Evolutionary conservation across 2,888 invertebrate species (phyloP), one percentile per base, ranked within the genome.

Genomic region (Rhingia rostrata): DNA sequence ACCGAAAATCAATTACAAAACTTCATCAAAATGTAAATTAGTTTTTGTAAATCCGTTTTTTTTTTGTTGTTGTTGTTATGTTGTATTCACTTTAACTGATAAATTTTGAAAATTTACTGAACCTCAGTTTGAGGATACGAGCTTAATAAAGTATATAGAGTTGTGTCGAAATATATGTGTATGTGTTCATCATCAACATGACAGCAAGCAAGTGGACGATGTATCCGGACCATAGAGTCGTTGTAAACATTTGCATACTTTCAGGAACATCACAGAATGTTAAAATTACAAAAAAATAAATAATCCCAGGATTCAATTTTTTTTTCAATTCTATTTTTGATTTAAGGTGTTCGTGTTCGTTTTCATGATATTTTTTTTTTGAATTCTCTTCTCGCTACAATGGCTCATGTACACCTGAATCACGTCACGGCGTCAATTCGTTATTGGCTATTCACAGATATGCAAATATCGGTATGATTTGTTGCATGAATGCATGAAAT

Each of bases 1-100:
- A 43, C 32, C 33, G 43, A 33, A 43, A 43, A 43, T 33, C 33
- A 12, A 60, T 60, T 43, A 33, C 7, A 33, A 45, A 60, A 60
- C 30, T 64, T 64, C 56, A 74, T 74, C 47, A 64, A 74, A 74
- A 74, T 74, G 74, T 49, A 74, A 74, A 64, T 73, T 54, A 47
- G 41, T 41, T 10, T 30, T 4, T 10, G 4, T 10, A 4, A n/a
- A 30, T 37, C 14, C 39, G 43, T 63, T 49, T 47, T 49, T 12
- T 32, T 14, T 14, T 30, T 30, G 22, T 32, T 54, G 7, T 39
- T n/a, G 12, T 61, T n/a, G n/a, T n/a, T n/a, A n/a, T n/a, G n/a
- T n/a, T 72, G 41, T 22, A 12, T 61, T 64, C 63, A 47, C 22
- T 22, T 22, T 22, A 22, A 22, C 22, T 22, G 22, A 22, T 22